Conservation (phyloP, 1,140 invertebrate species). For the Telenomus remus region DNA sequence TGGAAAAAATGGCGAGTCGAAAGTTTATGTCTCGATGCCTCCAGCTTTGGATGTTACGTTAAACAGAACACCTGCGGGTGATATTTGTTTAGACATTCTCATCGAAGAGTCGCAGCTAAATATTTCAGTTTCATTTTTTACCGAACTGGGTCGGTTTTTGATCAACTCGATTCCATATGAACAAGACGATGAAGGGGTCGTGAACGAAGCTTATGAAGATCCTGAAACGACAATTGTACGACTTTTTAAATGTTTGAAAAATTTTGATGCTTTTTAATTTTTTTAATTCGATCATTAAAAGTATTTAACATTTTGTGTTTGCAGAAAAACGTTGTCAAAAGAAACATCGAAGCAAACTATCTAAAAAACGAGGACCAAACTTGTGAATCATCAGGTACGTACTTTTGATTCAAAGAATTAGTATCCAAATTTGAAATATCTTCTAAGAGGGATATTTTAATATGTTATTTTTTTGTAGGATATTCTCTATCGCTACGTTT, state of each 20-base stretch:
- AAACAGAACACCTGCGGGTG: constrained; percentile 79
- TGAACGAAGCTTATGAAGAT: constrained; percentile 82
- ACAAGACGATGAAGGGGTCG: constrained; percentile 78
- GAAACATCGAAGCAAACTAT: constrained; percentile 53
- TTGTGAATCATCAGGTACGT: constrained; percentile 47
- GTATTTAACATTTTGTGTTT: constrained; percentile 24
- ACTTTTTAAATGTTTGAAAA: constrained; percentile 2
- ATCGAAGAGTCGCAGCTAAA: constrained; percentile 85
- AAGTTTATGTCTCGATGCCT: constrained; percentile 80
- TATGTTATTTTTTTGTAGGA: constrained; percentile 64
- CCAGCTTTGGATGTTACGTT: constrained; percentile 82
- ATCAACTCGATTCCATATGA: constrained; percentile 80
- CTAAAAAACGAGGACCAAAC: constrained; percentile 29
- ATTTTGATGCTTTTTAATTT: neutral
- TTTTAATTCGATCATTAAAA: no score
- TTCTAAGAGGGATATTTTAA: no score
- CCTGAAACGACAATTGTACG: constrained; percentile 66
- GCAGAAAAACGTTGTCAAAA: constrained; percentile 45
- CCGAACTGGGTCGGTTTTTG: constrained; percentile 81
- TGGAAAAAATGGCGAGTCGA: constrained; percentile 76
- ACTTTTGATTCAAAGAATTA: neutral
- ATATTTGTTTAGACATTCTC: constrained; percentile 80
- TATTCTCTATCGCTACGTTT: constrained; percentile 82
- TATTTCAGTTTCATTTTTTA: constrained; percentile 83
- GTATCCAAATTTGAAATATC: constrained; percentile 1